phyloP scores from a whole-genome alignment of 35 echinoderm and acorn worm genomes.

The Ophiothrix spiculata region DNA sequence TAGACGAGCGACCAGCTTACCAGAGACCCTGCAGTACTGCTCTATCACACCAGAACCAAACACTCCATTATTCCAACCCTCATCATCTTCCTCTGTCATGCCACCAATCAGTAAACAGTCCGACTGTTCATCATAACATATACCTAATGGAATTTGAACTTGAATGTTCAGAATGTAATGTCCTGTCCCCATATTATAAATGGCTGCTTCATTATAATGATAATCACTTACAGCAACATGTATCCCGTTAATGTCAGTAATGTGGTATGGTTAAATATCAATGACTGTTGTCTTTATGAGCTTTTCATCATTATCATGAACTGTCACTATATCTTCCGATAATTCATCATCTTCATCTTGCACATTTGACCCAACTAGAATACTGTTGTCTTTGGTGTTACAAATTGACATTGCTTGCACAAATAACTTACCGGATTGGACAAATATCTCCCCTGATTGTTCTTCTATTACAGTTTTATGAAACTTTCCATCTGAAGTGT shows the following conservation, averaged over 20 bases:
- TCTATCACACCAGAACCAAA: background rate
- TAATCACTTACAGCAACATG: background rate
- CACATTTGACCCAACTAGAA: too few relatives aligned
- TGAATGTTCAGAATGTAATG: background rate
- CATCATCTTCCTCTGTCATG: too few relatives aligned
- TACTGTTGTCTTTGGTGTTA: too few relatives aligned
- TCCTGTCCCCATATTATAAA: background rate
- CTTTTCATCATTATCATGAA: too few relatives aligned
- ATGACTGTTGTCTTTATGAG: too few relatives aligned
- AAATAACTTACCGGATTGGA: too few relatives aligned
- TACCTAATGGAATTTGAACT: background rate
- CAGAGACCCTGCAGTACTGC: background rate
- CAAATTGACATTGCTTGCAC: too few relatives aligned
- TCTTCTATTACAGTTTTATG: too few relatives aligned
- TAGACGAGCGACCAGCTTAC: background rate
- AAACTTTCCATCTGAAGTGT: too few relatives aligned
- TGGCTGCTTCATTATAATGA: background rate
- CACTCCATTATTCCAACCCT: background rate
- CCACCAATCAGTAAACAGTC: background rate
- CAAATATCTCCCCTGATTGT: too few relatives aligned
- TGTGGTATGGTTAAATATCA: background rate
- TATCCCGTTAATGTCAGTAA: background rate
- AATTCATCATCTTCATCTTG: too few relatives aligned
- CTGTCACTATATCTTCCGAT: too few relatives aligned
- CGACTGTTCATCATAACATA: background rate